Evolutionary conservation across 2,888 invertebrate genomes (phyloP).

Genomic region (Boloria selene): DNA sequence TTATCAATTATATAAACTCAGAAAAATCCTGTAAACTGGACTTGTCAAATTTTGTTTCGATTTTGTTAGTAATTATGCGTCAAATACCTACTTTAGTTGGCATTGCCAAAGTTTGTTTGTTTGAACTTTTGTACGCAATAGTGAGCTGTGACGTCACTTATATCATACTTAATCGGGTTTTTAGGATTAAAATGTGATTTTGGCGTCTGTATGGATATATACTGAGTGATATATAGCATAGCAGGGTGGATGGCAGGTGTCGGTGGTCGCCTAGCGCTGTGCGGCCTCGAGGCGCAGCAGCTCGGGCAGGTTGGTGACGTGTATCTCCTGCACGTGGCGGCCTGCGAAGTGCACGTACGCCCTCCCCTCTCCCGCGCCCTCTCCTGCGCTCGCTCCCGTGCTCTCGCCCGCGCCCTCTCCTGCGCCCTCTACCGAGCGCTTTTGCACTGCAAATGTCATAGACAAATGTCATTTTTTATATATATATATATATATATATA

Average conservation of each 20-base stretch:
- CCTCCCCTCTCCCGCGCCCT: conserved; percentile 77
- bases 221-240: neutral
- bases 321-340: conserved; percentile 86
- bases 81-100: no score
- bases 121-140: no score
- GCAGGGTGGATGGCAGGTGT: neutral
- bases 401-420: conserved; percentile 68
- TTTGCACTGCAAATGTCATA: conserved; percentile 77
- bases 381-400: conserved; percentile 83
- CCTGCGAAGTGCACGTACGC: conserved; percentile 91
- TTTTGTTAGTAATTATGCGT: no score
- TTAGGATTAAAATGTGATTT: no score
- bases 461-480: no score
- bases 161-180: no score
- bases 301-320: conserved; percentile 87
- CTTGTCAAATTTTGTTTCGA: no score
- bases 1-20: no score
- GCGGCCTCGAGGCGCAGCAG: conserved; percentile 77
- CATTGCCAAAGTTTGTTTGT: no score
- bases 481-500: no score
- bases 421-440: conserved; percentile 79
- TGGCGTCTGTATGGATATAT: neutral
- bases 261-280: conserved; percentile 26
- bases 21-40: no score
- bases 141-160: no score